Percentiles rank a stretch among this genome's conserved stretches.
phyloP scores from a whole-genome alignment of 2,797 vertebrate genomes.

The Streptopelia turtur region DNA sequence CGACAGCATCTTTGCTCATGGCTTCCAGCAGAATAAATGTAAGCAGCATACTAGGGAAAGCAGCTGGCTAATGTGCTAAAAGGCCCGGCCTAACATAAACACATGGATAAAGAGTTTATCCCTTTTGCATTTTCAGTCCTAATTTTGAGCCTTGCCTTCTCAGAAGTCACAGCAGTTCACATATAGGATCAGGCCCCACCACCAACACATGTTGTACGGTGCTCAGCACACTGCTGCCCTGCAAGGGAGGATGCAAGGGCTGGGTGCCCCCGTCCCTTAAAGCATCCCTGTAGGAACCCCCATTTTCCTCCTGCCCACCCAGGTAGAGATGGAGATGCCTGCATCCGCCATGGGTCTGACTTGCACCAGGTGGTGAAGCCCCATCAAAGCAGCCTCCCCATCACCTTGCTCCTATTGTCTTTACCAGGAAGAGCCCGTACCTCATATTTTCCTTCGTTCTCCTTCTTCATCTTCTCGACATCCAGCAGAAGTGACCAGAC shows the following conservation, averaged over 20 bases:
- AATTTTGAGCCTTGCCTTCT: background rate
- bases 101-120: background rate
- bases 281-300: background rate
- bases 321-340: background rate
- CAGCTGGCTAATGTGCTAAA: background rate
- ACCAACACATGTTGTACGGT: rapidly evolving
- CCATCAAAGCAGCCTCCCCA: background rate
- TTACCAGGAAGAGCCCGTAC: slow-evolving; percentile 58
- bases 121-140: background rate
- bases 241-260: background rate
- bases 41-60: background rate
- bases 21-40: background rate
- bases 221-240: rapidly evolving
- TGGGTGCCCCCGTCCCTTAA: background rate
- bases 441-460: slow-evolving; percentile 88
- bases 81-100: background rate
- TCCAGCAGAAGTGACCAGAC: slow-evolving; percentile 87
- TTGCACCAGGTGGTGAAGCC: background rate
- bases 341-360: background rate
- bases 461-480: slow-evolving; percentile 83
- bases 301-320: background rate
- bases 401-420: background rate
- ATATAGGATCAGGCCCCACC: rapidly evolving
- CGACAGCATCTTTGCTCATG: background rate
- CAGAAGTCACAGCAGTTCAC: background rate